Conservation (phyloP, 2,888 invertebrate species). For the Drosophila pegasa region DNA sequence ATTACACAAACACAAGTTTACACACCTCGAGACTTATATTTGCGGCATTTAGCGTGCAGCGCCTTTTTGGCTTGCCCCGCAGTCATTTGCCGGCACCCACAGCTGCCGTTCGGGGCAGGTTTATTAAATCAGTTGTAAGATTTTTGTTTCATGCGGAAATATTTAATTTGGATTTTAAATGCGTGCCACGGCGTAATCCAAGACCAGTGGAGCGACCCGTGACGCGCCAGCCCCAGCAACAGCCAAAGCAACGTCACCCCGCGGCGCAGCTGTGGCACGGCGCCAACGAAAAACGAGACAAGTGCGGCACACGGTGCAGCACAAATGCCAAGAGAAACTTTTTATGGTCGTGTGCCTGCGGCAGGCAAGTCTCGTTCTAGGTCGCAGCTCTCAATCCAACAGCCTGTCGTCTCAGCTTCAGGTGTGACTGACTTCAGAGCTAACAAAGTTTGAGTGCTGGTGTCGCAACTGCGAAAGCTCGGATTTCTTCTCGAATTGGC, state of each 20-base stretch:
- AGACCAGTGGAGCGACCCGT: conserved; percentile 53
- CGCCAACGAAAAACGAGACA: conserved; percentile 57
- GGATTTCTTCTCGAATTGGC: conserved; percentile 23
- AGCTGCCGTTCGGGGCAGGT: conserved; percentile 45
- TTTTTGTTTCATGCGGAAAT: conserved; percentile 78
- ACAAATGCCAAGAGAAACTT: conserved; percentile 53
- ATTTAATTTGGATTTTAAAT: conserved; percentile 79
- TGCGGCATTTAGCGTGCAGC: conserved; percentile 60
- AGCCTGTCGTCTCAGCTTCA: conserved; percentile 44
- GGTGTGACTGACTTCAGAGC: conserved; percentile 45
- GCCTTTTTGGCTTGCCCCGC: conserved; percentile 69
- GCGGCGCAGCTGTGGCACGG: conserved; percentile 22
- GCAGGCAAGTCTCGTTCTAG: conserved; percentile 19
- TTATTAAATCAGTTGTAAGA: conserved; percentile 79
- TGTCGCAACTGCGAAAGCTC: conserved; percentile 36
- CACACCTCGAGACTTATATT: conserved; percentile 14
- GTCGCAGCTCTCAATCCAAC: conserved; percentile 2
- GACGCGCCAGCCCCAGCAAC: conserved; percentile 21
- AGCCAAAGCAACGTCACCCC: conserved; percentile 7
- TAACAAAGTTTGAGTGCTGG: conserved; percentile 42
- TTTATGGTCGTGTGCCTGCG: conserved; percentile 54
- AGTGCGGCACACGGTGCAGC: conserved; percentile 56
- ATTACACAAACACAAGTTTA: conserved; percentile 47
- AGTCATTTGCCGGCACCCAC: conserved; percentile 39
- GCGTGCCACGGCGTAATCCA: conserved; percentile 71